Evolutionary conservation across 2,797 vertebrate genomes (phyloP).

Genomic region (Rachycentron canadum): DNA sequence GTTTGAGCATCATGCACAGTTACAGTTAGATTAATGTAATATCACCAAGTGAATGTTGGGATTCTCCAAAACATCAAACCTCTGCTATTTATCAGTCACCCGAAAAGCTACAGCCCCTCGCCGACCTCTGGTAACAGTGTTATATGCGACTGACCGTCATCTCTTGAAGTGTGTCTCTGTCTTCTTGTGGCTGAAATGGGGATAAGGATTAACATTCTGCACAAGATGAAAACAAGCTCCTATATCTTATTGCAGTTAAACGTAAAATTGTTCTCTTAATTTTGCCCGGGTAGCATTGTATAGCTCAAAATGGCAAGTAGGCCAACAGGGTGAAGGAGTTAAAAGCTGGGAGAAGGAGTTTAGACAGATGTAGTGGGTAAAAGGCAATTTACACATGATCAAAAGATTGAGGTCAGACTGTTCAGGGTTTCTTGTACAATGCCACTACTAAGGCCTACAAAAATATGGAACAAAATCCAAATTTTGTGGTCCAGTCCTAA

Average conservation of each 20-base stretch:
- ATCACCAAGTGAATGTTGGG: background rate
- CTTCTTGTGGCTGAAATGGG: background rate
- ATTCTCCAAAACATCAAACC: background rate
- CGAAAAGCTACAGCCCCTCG: background rate
- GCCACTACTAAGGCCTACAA: too few species aligned
- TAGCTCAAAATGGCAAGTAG: background rate
- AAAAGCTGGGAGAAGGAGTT: background rate
- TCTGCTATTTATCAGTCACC: background rate
- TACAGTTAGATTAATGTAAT: background rate
- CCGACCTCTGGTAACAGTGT: too few species aligned
- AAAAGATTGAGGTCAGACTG: background rate
- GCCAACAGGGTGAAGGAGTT: background rate
- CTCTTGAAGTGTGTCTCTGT: background rate
- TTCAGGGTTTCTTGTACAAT: background rate
- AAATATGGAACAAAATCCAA: too few species aligned
- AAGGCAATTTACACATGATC: background rate
- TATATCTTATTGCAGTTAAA: background rate
- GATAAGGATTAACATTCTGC: background rate
- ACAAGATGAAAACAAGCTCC: background rate
- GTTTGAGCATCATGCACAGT: background rate
- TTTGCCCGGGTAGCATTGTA: background rate
- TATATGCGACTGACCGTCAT: background rate
- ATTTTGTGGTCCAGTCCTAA: too few species aligned
- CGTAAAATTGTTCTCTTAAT: background rate
- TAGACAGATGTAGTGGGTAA: background rate